Evolutionary conservation across 2,888 invertebrate genomes (phyloP).

Genomic region (Erynnis tages): DNA sequence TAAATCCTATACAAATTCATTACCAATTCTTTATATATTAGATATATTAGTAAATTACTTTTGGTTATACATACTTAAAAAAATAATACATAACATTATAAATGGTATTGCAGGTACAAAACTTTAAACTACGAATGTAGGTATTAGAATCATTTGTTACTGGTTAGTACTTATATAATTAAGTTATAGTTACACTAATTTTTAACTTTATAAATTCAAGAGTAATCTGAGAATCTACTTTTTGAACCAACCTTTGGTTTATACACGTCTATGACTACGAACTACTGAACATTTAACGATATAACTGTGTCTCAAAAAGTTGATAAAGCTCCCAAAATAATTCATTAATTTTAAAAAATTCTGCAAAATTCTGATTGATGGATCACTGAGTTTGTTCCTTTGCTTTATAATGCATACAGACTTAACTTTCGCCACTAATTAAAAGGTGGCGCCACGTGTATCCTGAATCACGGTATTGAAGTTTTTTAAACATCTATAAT

Average conservation of each 20-base stretch:
- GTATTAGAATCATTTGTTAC: conserved; percentile 15
- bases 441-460: too few relatives aligned
- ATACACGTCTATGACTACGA: conserved; percentile 11
- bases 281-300: conserved; percentile 5
- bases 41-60: conserved; percentile 2
- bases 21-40: neutral
- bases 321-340: neutral
- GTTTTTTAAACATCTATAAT: too few relatives aligned
- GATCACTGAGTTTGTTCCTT: too few relatives aligned
- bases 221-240: conserved; percentile 9
- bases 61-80: conserved; percentile 19
- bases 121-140: conserved; percentile 39
- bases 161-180: neutral
- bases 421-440: too few relatives aligned
- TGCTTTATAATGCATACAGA: too few relatives aligned
- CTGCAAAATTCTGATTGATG: too few relatives aligned
- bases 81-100: conserved; percentile 29
- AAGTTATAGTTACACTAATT: neutral
- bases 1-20: conserved; percentile 15
- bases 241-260: conserved; percentile 25
- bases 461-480: too few relatives aligned
- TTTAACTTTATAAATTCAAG: conserved; percentile 5
- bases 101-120: conserved; percentile 55
- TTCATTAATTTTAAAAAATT: too few relatives aligned
- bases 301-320: conserved; percentile 5